Base-by-base conservation (phyloP, 2,888 invertebrate species). In the Xanthorhoe designata region DNA sequence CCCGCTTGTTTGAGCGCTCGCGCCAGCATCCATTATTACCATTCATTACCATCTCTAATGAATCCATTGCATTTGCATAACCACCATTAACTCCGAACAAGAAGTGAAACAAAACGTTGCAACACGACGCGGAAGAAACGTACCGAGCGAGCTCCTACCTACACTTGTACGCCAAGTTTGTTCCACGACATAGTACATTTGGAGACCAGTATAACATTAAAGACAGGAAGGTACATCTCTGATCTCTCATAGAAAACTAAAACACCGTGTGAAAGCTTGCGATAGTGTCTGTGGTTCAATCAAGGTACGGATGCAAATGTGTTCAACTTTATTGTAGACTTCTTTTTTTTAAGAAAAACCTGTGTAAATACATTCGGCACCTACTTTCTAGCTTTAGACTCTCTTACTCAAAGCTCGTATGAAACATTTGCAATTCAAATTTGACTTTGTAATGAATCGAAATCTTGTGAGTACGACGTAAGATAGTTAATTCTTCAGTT, bases 21-120 rank as follows among this genome's bases (percentile, higher is more conserved):
- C 13, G 6, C 38, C 54, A 54, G 54, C 38, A 19, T 29, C n/a
- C 54, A 54, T 38, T 54, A 54, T 38, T 42, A 19, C 38, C 54
- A 54, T 54, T 54, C 54, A 54, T 38, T 54, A 54, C 15, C 54
- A 54, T 54, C 54, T 38, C 54, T 54, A 54, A 54, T 38, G 54
- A 54, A 35, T 35, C 32, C 42, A 38, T 42, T 17, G 18, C 54
- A 54, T 54, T 54, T 54, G 38, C 54, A 54, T 38, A 54, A 38
- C 38, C 38, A 38, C 54, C 18, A 38, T 35, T 38, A 53, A 32
- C 51, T 32, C 32, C 17, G 52, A 53, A 32, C 52, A 53, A 53
- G 32, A 53, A 53, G 52, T 32, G 29, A 53, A 24, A 32, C 52
- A 54, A 54, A 17, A 38, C 56, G 24, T 24, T 24, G 45, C 42